Conservation (phyloP, 2,888 invertebrate genomes). For the Xylocampa areola region DNA sequence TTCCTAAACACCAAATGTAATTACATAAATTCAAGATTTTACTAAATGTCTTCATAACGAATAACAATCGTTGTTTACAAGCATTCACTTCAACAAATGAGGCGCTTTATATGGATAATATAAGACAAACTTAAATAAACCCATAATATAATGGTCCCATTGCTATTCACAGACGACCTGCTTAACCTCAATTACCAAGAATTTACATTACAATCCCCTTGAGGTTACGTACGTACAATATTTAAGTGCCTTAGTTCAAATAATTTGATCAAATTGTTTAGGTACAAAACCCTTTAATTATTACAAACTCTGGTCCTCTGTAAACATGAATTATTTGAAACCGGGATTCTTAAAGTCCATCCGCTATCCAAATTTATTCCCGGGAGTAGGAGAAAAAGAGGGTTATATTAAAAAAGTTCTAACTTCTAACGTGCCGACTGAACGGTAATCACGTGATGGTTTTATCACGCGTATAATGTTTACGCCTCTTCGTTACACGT, state of each 20-base stretch:
- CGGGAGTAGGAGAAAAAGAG: slow-evolving; percentile 64
- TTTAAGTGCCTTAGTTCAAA: slow-evolving; percentile 26
- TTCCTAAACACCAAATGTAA: no score
- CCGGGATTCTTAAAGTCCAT: slow-evolving; percentile 71
- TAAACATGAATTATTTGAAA: slow-evolving; percentile 77
- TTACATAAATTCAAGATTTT: neutral
- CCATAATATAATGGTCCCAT: neutral
- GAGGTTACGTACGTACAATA: slow-evolving; percentile 20
- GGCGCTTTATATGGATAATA: slow-evolving; percentile 5
- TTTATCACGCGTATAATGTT: slow-evolving; percentile 34
- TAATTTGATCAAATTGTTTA: slow-evolving; percentile 44
- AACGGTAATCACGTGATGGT: slow-evolving; percentile 49
- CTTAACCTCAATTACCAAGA: slow-evolving; percentile 16
- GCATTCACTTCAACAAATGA: neutral
- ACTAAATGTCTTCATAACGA: no score
- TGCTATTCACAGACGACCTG: neutral
- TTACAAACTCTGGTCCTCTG: slow-evolving; percentile 55
- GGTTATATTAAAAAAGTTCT: slow-evolving; percentile 86
- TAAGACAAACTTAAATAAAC: slow-evolving; percentile 1
- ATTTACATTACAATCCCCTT: slow-evolving; percentile 16
- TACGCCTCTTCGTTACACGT: no score
- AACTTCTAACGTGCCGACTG: slow-evolving; percentile 64
- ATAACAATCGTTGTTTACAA: slow-evolving; percentile 9
- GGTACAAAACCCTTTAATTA: slow-evolving; percentile 64
- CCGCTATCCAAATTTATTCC: slow-evolving; percentile 80